Percentiles rank a stretch among this genome's conserved stretches.
Evolutionary conservation across 2,888 invertebrate genomes (phyloP).

Genomic region (Callyntrura sp.): DNA sequence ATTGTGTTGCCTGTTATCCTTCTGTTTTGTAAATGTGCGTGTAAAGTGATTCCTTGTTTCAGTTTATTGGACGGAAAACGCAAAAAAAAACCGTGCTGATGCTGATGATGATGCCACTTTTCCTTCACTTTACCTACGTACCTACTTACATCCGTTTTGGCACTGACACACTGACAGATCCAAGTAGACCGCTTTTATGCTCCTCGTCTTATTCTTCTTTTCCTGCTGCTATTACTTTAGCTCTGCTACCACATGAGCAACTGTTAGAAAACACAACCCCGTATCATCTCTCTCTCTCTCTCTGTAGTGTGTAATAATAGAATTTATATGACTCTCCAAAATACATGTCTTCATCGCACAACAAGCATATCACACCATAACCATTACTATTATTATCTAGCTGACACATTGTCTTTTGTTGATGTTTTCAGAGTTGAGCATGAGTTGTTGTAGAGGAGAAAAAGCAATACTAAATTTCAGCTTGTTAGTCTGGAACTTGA

Average conservation of each 20-base stretch:
- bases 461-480: too few species aligned
- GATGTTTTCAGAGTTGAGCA: too few species aligned
- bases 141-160: slow-evolving; percentile 59
- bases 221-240: neutral
- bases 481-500: slow-evolving; percentile 20
- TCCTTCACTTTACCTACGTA: slow-evolving; percentile 7
- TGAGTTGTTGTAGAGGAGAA: too few species aligned
- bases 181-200: slow-evolving; percentile 39
- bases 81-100: slow-evolving; percentile 6
- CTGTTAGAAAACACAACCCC: neutral
- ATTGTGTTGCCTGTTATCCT: too few species aligned
- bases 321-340: too few species aligned
- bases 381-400: slow-evolving; percentile 16
- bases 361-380: too few species aligned
- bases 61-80: slow-evolving; percentile 26
- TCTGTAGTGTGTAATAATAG: too few species aligned
- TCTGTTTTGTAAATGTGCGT: too few species aligned
- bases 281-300: too few species aligned
- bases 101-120: slow-evolving; percentile 32
- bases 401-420: slow-evolving; percentile 31
- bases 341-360: too few species aligned
- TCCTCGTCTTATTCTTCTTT: neutral
- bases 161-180: slow-evolving; percentile 68
- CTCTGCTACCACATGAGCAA: neutral
- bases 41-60: slow-evolving; percentile 30